Evolutionary conservation across 1,140 invertebrate species (phyloP), one percentile per base, ranked within the genome.

Genomic region (Hirudo medicinalis): DNA sequence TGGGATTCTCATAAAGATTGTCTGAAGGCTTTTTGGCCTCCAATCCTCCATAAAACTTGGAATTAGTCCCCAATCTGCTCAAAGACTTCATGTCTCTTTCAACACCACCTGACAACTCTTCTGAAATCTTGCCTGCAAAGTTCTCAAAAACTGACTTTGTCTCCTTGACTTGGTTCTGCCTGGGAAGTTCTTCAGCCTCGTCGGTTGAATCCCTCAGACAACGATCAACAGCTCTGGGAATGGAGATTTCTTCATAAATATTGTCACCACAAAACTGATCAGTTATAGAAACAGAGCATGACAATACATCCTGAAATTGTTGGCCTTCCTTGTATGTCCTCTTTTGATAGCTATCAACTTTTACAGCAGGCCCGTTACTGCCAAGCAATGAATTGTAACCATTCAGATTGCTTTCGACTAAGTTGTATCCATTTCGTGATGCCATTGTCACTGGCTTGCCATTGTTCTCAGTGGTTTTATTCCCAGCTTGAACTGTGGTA

Each of bases 81-180:
- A 63, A 63, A 9, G 57, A 63, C 57, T 25, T 63, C 57, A 63
- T 63, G 29, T 63, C 20, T 63, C 13, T 20, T 32, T 20, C 29
- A 32, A 25, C 57, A 22, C 4, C 3, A 63, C 29, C 57, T 63
- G 57, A 25, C 57, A 63, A 63, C 22, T 32, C 22, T 15, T 15
- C 19, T 4, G 43, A 49, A 49, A 17, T 49, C 15, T 13, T 49
- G 43, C 43, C 43, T 49, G 43, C 43, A 49, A 17, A 17, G 43
- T 63, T 63, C 57, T 63, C 57, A 63, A 63, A 63, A 22, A 63
- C 57, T 19, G 57, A 63, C 20, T 63, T 63, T 22, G 57, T 63
- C 57, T 25, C 22, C 17, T 63, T 63, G 22, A 63, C 57, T 63
- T 63, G 57, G 29, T 63, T 63, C 29, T 63, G 22, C 29, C 29